These are phyloP conservation scores for Porites rus DNA, from an alignment of 92 coral and sea anemone species.

Conservation along the genomic window DNA sequence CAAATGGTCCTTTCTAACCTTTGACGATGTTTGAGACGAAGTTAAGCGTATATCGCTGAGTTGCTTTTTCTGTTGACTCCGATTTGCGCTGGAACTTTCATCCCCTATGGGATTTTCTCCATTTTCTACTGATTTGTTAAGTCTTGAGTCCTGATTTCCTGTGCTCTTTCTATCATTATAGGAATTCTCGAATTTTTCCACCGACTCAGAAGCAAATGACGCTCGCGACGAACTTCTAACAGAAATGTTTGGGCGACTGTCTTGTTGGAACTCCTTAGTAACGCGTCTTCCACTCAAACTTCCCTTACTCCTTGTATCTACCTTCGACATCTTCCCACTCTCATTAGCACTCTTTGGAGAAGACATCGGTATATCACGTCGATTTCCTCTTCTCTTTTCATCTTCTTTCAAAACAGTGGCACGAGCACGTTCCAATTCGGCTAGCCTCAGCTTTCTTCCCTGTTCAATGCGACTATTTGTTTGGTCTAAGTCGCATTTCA, in stretches of 20 bases:
- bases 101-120: not conserved
- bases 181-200: not conserved
- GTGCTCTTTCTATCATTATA: not conserved
- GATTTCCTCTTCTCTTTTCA: conserved; percentile 10
- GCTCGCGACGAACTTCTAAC: conserved; percentile 1
- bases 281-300: not conserved
- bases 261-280: not conserved
- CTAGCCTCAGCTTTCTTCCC: conserved; percentile 46
- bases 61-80: not conserved
- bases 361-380: not conserved
- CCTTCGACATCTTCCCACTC: not conserved
- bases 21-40: conserved; percentile 3
- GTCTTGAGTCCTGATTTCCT: not conserved
- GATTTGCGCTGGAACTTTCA: not conserved
- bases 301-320: not conserved
- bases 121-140: not conserved
- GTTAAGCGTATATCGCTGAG: not conserved
- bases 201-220: not conserved
- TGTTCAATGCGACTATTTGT: conserved; percentile 61
- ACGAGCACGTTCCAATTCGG: conserved; percentile 65
- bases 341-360: not conserved
- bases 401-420: conserved; percentile 30
- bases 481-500: conserved; percentile 62
- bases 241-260: not conserved
- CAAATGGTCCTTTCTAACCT: not conserved